Evolutionary conservation across 1,140 invertebrate species (phyloP), one percentile per base, ranked within the genome.

Genomic region (Globodera ellingtonae): DNA sequence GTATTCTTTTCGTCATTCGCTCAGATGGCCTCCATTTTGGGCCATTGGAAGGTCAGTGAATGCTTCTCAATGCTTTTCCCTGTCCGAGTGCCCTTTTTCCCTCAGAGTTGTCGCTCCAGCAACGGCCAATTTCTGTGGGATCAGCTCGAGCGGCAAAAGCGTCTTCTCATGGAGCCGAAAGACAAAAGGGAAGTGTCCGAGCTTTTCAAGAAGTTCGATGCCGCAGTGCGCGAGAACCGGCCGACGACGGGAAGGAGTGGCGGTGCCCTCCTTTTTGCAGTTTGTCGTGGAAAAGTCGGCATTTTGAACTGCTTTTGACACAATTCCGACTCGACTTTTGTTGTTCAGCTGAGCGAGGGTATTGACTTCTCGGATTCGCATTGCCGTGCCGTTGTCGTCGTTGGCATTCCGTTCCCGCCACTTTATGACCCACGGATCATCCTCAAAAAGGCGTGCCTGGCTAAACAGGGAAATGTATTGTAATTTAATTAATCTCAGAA

Each of bases 1-100:
- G 93, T 99, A 35, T 99, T 99, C 90, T 99, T 98, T 88, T 95
- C 97, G 4, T 98, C 97, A 0, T 99, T 98, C 91, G 92, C 94
- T 18, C 93, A 96, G 71, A 93, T 99, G 92, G 92, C 93, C 69
- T 92, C 92, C 82, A 95, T 83, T 21, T 62, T 88, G 21, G 72
- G 67, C 44, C 52, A 46, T 73, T 88, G 85, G 79, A 88, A 86
- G 74, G 87, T 86, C 46, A 24, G 2, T 79, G 21, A 44, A 24
- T 70, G 35, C 6, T 70, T 10, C n/a, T n/a, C 67, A 9, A 70
- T 47, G 35, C 6, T 9, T 67, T 15, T 44, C n/a, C 8, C 3
- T 21, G 6, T 8, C 66, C 66, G 8, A 44, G 8, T 44, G 66
- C 66, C 21, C 35, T 70, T 47, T 47, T 9, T 4, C 24, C 62